Evolutionary conservation across 2,113 vertebrate species (phyloP).

Genomic region (Elaphurus davidianus): DNA sequence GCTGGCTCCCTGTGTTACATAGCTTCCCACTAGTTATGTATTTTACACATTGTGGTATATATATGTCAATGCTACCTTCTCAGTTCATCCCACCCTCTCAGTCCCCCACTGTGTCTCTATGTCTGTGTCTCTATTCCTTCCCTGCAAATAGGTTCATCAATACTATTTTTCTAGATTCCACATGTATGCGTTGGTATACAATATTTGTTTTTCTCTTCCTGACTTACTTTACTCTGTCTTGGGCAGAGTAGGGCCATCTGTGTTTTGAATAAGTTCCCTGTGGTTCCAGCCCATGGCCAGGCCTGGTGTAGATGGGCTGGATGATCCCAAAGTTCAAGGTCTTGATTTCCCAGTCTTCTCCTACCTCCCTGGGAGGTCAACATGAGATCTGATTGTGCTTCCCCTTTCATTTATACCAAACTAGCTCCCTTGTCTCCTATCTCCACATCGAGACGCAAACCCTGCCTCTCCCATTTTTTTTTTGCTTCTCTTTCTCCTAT

Average conservation of each 20-base stretch:
- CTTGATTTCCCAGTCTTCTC: not conserved
- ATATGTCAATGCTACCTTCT: not conserved
- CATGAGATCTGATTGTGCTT: not conserved
- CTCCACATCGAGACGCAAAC: not conserved
- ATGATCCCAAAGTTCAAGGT: not conserved
- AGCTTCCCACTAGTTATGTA: not conserved
- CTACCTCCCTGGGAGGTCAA: not conserved
- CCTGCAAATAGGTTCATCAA: not conserved
- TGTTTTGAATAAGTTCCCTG: not conserved
- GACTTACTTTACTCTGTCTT: not conserved
- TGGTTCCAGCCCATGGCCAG: too few species aligned
- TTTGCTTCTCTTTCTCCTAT: not conserved
- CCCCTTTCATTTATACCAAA: not conserved
- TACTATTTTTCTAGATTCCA: not conserved
- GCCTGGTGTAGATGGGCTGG: not conserved
- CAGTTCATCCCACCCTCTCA: not conserved
- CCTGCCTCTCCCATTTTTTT: not conserved
- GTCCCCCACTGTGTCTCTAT: not conserved
- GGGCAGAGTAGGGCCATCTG: not conserved
- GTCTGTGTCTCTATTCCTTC: not conserved
- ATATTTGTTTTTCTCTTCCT: not conserved
- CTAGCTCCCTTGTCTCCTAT: not conserved
- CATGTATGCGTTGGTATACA: not conserved
- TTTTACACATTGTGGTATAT: not conserved
- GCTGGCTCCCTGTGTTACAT: not conserved